Conservation (phyloP, 2,888 invertebrate genomes). For the Alloscopus bannaensis region DNA sequence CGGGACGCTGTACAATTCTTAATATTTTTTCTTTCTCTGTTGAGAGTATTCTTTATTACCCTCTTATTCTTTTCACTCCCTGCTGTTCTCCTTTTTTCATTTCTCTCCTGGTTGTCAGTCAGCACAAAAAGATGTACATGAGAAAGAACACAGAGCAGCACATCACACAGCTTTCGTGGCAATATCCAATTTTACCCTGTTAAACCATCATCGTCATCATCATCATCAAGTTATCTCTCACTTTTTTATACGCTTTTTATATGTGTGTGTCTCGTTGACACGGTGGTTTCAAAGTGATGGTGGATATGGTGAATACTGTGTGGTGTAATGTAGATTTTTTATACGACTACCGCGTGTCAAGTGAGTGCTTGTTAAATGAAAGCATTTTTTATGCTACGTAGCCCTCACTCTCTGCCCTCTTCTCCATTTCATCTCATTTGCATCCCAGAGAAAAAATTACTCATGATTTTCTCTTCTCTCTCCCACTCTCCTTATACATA, state of each 20-base stretch:
- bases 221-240: constrained; percentile 55
- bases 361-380: constrained; percentile 43
- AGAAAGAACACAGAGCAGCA: too few relatives aligned
- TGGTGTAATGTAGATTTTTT: neutral
- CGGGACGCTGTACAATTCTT: constrained; percentile 12
- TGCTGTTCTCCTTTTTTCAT: constrained; percentile 2
- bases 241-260: constrained; percentile 50
- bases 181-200: constrained; percentile 55
- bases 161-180: too few relatives aligned
- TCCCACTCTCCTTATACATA: constrained; percentile 30
- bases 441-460: constrained; percentile 68
- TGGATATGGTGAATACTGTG: constrained; percentile 30
- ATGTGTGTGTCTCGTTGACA: constrained; percentile 53
- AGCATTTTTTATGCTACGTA: constrained; percentile 48
- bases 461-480: constrained; percentile 69
- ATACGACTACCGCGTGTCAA: constrained; percentile 17
- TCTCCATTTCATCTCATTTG: constrained; percentile 69
- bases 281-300: constrained; percentile 38
- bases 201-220: constrained; percentile 39
- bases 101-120: constrained; percentile 15
- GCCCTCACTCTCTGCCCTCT: constrained; percentile 44
- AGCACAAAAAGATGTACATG: constrained; percentile 24
- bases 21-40: constrained; percentile 53
- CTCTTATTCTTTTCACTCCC: constrained; percentile 37
- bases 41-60: constrained; percentile 48